phyloP scores from a whole-genome alignment of 2,888 invertebrate species.

The Pollenia angustigena region DNA sequence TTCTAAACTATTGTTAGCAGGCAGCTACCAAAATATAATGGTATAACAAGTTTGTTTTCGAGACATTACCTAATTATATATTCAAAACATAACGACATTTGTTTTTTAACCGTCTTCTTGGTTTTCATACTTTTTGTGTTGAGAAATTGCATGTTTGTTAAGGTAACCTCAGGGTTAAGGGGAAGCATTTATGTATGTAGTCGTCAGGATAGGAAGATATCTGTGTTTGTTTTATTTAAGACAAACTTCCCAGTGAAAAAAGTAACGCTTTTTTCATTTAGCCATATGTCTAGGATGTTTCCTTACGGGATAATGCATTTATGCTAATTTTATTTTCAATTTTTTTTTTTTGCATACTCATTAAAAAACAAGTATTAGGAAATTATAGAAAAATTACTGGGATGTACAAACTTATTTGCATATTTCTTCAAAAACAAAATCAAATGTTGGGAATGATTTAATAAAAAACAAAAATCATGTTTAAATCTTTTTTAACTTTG shows the following conservation, averaged over 20 bases:
- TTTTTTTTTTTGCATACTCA: constrained; percentile 68
- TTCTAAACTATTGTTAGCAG: constrained; percentile 22
- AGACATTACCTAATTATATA: constrained; percentile 80
- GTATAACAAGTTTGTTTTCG: constrained; percentile 59
- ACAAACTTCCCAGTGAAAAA: constrained; percentile 55
- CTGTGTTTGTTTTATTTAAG: constrained; percentile 37
- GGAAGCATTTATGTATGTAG: constrained; percentile 1
- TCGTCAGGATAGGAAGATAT: constrained; percentile 45
- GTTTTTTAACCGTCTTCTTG: constrained; percentile 50
- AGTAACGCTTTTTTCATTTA: constrained; percentile 61
- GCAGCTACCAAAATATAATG: constrained; percentile 5
- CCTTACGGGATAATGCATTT: constrained; percentile 69
- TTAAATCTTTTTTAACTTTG: too few relatives aligned
- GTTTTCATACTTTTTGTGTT: constrained; percentile 44
- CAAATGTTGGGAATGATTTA: too few relatives aligned
- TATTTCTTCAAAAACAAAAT: not conserved
- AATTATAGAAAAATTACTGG: constrained; percentile 21
- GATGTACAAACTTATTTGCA: constrained; percentile 24
- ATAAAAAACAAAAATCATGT: too few relatives aligned
- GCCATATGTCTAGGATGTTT: constrained; percentile 68
- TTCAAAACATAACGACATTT: constrained; percentile 82
- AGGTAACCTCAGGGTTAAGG: constrained; percentile 60
- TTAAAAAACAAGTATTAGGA: constrained; percentile 49
- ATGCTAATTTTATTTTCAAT: constrained; percentile 62
- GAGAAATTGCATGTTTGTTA: constrained; percentile 68